A percentile compares a stretch with the other conserved stretches of the same genome.
These are phyloP conservation scores for Brachystomella parvula DNA, from an alignment of 1,140 invertebrate species.

Conservation along the genomic window DNA sequence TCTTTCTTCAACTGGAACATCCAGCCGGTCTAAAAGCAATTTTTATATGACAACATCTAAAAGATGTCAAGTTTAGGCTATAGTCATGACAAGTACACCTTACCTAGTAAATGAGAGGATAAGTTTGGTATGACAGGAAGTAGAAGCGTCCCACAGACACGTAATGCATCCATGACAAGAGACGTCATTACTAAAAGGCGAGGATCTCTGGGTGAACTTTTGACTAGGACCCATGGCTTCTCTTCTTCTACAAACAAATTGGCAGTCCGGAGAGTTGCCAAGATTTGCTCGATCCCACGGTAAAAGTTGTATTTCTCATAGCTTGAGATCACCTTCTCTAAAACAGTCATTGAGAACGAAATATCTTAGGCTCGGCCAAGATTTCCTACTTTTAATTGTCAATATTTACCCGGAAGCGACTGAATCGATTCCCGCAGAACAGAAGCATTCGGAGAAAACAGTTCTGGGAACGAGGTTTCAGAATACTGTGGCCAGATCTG, in stretches of 20 bases:
- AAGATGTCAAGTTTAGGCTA: background rate
- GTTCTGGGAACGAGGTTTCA: conserved; percentile 44
- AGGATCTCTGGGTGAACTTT: conserved; percentile 45
- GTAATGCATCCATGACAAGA: conserved; percentile 71
- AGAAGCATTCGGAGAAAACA: conserved; percentile 43
- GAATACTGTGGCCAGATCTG: conserved; percentile 61
- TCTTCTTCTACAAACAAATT: conserved; percentile 79
- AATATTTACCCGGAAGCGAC: conserved; percentile 51
- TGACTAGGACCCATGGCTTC: conserved; percentile 79
- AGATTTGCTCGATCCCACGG: conserved; percentile 67
- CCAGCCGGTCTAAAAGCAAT: background rate
- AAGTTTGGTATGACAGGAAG: conserved; percentile 76
- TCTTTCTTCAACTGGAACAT: background rate
- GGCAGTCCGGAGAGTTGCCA: conserved; percentile 61
- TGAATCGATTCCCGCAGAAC: conserved; percentile 50
- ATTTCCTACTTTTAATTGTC: conserved; percentile 7
- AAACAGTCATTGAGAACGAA: conserved; percentile 32
- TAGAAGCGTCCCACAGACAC: conserved; percentile 67
- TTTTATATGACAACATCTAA: background rate
- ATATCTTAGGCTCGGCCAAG: conserved; percentile 17
- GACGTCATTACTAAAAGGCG: conserved; percentile 66
- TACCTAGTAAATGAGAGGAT: conserved; percentile 49
- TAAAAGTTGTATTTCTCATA: conserved; percentile 76
- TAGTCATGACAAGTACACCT: background rate
- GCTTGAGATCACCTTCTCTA: conserved; percentile 53